These are phyloP conservation scores for Anastrepha ludens DNA, from an alignment of 1,140 invertebrate species.

Conservation along the genomic window DNA sequence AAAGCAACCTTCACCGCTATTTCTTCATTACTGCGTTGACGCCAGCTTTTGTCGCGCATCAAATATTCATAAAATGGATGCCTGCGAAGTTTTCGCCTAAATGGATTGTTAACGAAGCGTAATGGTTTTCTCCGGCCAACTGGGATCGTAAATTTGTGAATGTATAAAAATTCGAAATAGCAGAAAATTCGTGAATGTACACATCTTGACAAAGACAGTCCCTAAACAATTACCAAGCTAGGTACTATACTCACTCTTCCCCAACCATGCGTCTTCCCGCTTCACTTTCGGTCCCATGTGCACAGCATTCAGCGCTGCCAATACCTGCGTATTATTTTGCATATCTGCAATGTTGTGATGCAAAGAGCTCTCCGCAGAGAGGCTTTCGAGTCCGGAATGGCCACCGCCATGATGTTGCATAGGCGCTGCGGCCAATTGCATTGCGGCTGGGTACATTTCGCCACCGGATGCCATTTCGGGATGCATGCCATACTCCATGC, in stretches of 20 bases:
- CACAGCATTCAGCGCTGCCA: slow-evolving; percentile 66
- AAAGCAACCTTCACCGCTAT: background rate
- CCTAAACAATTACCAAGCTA: background rate
- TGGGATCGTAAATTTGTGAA: background rate
- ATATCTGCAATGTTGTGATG: slow-evolving; percentile 68
- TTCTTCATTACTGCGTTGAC: background rate
- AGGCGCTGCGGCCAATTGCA: slow-evolving; percentile 62
- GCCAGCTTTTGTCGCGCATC: slow-evolving; percentile 11
- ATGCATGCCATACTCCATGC: slow-evolving; percentile 70
- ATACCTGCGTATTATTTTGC: slow-evolving; percentile 66
- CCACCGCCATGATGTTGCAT: slow-evolving; percentile 63
- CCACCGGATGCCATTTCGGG: slow-evolving; percentile 59
- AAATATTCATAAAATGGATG: slow-evolving; percentile 20
- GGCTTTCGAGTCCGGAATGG: slow-evolving; percentile 67
- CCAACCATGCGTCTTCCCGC: slow-evolving; percentile 70
- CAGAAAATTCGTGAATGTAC: background rate
- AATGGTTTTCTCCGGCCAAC: slow-evolving; percentile 16
- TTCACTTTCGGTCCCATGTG: slow-evolving; percentile 69
- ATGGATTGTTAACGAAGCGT: slow-evolving; percentile 28
- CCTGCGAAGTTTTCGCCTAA: background rate
- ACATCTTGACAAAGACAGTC: background rate
- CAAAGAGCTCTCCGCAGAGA: slow-evolving; percentile 67
- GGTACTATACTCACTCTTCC: slow-evolving; percentile 65
- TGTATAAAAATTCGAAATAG: background rate
- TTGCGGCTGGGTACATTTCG: slow-evolving; percentile 54